Base-by-base conservation (phyloP, 2,113 vertebrate genomes). In the Anarhynchus alexandrinus region DNA sequence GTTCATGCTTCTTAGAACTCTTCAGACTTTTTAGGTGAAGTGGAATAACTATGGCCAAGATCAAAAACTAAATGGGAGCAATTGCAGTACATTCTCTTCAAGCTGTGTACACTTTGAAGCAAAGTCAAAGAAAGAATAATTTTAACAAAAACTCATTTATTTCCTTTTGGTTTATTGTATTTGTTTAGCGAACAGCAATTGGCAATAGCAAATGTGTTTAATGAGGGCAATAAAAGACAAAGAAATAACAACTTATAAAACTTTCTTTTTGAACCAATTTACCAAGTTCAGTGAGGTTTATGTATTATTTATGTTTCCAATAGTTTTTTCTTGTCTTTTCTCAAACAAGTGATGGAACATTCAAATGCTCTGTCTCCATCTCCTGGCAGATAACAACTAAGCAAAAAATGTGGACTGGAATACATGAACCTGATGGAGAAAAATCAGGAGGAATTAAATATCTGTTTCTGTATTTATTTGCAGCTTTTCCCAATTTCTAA, bases 291-390 rank as follows among this genome's bases (percentile, higher is more conserved):
- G 15, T 25, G 6, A 1, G 7, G 0, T 11, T 73, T 58, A 51
- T 32, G 6, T 66, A 54, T 7, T 51, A 30, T 45, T 73, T 64
- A 59, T 3, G 0, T 42, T 92, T 88, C 26, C 2, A 2, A 20
- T 29, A 15, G 3, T 10, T 58, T 47, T 90, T 71, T 52, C 18
- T 72, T 76, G 4, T 13, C 14, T 74, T 58, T 71, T 88, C 51
- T 9, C 15, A 59, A 67, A 74, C n/a, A 84, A 67, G 2, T 76
- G 10, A 57, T 36, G 51, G 20, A 93, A 91, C 36, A 93, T 77
- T 90, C 34, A 91, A 96, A 94, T 89, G 49, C 87, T 97, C 45
- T 97, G 91, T 87, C 94, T 96, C 94, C 94, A 94, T 93, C 94
- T 97, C 89, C 93, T 96, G 94, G 86, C 8, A 96, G 70, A 52